Evolutionary conservation across 2,888 invertebrate genomes (phyloP), one percentile per base, ranked within the genome.

Genomic region (Melanargia galathea): DNA sequence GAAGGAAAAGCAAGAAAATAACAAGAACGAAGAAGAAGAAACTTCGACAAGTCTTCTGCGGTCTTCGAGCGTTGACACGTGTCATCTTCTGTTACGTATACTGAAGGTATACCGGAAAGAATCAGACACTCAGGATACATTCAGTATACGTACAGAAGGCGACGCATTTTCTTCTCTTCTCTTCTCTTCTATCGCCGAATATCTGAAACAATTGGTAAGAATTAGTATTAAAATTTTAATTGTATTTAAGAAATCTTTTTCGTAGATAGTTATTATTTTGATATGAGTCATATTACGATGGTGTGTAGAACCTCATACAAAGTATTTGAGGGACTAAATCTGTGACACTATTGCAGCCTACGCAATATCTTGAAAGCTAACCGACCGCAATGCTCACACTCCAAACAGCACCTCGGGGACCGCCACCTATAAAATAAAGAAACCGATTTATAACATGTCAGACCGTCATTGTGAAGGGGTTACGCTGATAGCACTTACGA

Each of bases 111-210:
- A 97, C 97, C 97, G 97, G 97, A 97, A 95, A 96, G 94, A 91
- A 89, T 91, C 94, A 94, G 93, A 96, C 97, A 97, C 97, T 97
- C 97, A 97, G 97, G 97, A 97, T 97, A 98, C 97, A 97, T 97
- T 97, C 97, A 97, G 97, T 98, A 97, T 98, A 98, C 97, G 97
- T 97, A 96, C 96, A 97, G 97, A 97, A 96, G 95, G 97, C 96
- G 92, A 92, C 93, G 93, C 93, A 86, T 83, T 80, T 68, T 90
- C 93, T 92, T 90, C 92, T 81, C 80, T 84, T 90, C 92, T 81
- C 80, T 84, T 80, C 81, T 73, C 63, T 67, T 65, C 64, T 62
- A 58, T 11, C 30, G 24, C 38, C 20, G 66, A 75, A 71, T 79
- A 59, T 66, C 67, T 68, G 64, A 3, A 66, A 68, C 30, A 54